A percentile compares a stretch with the other conserved stretches of the same genome.
phyloP scores from a whole-genome alignment of 2,888 invertebrate genomes.

The Pyrochroa serraticornis region DNA sequence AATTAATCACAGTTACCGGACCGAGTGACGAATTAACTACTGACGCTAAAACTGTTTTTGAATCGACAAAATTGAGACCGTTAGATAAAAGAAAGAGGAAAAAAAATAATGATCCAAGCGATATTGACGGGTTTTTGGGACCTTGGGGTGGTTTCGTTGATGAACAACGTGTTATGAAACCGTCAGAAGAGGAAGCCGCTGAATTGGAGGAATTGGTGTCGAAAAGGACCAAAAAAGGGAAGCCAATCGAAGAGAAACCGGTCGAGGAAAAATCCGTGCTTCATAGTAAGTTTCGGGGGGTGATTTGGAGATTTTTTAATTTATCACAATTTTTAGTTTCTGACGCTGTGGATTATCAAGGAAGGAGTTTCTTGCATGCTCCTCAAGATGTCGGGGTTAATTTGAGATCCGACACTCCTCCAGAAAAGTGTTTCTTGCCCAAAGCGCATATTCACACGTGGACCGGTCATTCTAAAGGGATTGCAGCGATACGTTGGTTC shows the following conservation, averaged over 20 bases:
- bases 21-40: constrained; percentile 47
- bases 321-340: constrained; percentile 70
- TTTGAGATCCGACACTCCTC: constrained; percentile 83
- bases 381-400: constrained; percentile 94
- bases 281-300: constrained; percentile 71
- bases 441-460: constrained; percentile 96
- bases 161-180: constrained; percentile 87
- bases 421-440: constrained; percentile 94
- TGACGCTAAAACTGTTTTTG: constrained; percentile 82
- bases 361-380: constrained; percentile 90
- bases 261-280: constrained; percentile 94
- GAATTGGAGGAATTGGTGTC: constrained; percentile 93
- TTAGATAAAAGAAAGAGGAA: constrained; percentile 76
- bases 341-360: constrained; percentile 94
- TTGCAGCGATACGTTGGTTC: constrained; percentile 94
- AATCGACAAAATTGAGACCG: constrained; percentile 74
- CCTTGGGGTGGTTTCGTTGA: constrained; percentile 97
- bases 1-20: constrained; percentile 65
- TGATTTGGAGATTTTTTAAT: too few relatives aligned
- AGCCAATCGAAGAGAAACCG: constrained; percentile 87
- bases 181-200: constrained; percentile 91
- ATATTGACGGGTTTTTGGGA: constrained; percentile 93
- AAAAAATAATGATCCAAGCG: constrained; percentile 87
- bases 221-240: constrained; percentile 87
- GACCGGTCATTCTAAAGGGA: constrained; percentile 96